Conservation (phyloP, 1,140 invertebrate genomes). For the Anastatus disparis region DNA sequence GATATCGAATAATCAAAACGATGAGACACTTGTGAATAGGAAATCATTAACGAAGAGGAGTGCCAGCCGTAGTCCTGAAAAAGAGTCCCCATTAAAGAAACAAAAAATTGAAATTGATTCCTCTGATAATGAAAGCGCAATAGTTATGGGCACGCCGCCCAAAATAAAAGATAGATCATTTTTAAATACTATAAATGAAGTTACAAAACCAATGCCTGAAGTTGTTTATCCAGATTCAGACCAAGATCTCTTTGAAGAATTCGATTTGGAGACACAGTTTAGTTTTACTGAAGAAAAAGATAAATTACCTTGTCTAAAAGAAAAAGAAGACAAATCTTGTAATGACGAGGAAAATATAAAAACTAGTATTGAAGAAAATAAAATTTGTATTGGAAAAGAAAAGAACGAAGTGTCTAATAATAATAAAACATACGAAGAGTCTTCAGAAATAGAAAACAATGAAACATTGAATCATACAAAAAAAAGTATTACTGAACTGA, state of each 20-base stretch:
- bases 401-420: neutral
- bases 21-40: neutral
- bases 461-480: too few relatives aligned
- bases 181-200: neutral
- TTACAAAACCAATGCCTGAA: neutral
- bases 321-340: neutral
- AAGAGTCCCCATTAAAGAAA: neutral
- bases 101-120: neutral
- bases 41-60: slow-evolving; percentile 10
- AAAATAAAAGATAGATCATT: neutral
- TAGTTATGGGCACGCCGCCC: slow-evolving; percentile 2
- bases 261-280: slow-evolving; percentile 37
- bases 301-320: neutral
- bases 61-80: neutral
- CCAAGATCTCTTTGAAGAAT: slow-evolving; percentile 50
- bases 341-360: too few relatives aligned
- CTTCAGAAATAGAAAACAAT: neutral
- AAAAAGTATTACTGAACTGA: too few relatives aligned
- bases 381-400: too few relatives aligned
- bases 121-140: neutral
- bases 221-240: slow-evolving; percentile 41
- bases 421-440: neutral
- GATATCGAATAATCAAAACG: neutral
- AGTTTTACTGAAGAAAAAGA: slow-evolving; percentile 25
- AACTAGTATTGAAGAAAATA: neutral